phyloP scores from a whole-genome alignment of 2,888 invertebrate species.

The Troglohyphantes excavatus region DNA sequence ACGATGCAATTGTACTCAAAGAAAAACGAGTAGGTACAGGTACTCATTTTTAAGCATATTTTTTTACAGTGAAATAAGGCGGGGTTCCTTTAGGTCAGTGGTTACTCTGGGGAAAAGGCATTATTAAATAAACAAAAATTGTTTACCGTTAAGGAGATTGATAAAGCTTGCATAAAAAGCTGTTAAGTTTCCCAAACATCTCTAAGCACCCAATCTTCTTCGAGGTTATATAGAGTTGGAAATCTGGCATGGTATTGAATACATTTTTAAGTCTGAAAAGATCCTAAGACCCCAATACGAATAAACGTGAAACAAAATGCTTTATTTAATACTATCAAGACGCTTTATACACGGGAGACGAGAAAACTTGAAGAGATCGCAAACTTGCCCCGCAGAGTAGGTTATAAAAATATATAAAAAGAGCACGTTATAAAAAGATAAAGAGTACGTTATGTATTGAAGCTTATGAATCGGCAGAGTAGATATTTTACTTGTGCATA shows the following conservation, averaged over 20 bases:
- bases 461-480: slow-evolving; percentile 61
- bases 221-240: not conserved
- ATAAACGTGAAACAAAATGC: slow-evolving; percentile 32
- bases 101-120: too few species aligned
- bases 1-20: too few species aligned
- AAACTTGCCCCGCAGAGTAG: slow-evolving; percentile 6
- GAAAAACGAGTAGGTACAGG: too few species aligned
- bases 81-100: too few species aligned
- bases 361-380: not conserved
- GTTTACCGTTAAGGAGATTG: too few species aligned
- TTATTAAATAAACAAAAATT: too few species aligned
- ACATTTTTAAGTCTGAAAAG: slow-evolving; percentile 41
- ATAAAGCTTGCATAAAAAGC: not conserved
- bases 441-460: too few species aligned
- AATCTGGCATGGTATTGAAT: slow-evolving; percentile 44
- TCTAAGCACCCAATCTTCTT: not conserved
- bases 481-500: not conserved
- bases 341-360: slow-evolving; percentile 30
- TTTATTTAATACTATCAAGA: slow-evolving; percentile 70
- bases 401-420: slow-evolving; percentile 76
- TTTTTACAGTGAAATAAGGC: too few species aligned
- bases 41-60: too few species aligned
- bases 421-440: too few species aligned
- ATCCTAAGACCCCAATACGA: not conserved
- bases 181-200: slow-evolving; percentile 10